phyloP scores from a whole-genome alignment of 1,140 invertebrate genomes.

The Campoletis sonorensis region DNA sequence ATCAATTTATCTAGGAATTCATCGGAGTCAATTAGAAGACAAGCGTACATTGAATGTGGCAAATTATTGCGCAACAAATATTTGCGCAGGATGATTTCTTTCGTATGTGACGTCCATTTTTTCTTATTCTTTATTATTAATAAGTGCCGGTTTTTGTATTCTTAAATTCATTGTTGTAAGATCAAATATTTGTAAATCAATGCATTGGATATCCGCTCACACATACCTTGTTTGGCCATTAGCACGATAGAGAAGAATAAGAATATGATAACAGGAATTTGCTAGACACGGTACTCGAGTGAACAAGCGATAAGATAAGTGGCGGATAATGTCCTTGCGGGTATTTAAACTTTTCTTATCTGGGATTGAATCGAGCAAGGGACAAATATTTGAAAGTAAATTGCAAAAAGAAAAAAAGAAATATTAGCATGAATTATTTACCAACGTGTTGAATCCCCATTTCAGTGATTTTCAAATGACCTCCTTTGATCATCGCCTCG shows the following conservation, averaged over 20 bases:
- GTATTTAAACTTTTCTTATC: neutral
- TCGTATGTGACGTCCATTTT: neutral
- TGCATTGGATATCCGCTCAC: neutral
- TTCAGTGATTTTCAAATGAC: conserved; percentile 88
- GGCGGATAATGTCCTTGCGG: neutral
- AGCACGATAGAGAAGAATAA: conserved; percentile 1
- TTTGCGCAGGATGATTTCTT: neutral
- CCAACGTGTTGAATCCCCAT: conserved; percentile 88
- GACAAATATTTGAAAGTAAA: conserved; percentile 5
- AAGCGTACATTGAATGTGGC: no score
- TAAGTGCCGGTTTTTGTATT: neutral
- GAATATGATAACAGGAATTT: conserved; percentile 4
- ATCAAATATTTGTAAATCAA: neutral
- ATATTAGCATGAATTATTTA: conserved; percentile 70
- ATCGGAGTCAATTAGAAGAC: no score
- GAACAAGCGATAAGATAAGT: conserved; percentile 31
- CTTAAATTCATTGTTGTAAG: no score
- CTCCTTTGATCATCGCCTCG: conserved; percentile 90
- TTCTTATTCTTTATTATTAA: neutral
- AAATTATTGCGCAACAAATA: no score
- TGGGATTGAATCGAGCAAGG: neutral
- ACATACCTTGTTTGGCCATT: conserved; percentile 18
- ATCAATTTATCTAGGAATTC: no score
- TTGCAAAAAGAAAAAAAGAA: conserved; percentile 28
- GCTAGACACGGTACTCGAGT: neutral